Evolutionary conservation across 92 coral and sea anemone genomes (phyloP).

Genomic region (Blastomussa wellsi): DNA sequence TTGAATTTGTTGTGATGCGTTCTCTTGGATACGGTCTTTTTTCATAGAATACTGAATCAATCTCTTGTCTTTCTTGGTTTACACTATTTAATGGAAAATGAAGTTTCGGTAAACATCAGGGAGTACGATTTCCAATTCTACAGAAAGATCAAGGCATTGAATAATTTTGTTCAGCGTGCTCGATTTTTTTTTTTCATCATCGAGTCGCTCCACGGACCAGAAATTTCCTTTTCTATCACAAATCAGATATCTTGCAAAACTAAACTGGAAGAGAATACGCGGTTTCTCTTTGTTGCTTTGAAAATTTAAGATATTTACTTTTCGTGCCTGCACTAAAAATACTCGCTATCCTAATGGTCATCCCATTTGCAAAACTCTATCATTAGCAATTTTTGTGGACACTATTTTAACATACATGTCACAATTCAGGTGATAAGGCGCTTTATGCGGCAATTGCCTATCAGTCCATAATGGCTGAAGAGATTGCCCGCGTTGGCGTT

Average conservation of each 20-base stretch:
- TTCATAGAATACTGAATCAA: neutral
- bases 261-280: neutral
- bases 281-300: neutral
- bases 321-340: neutral
- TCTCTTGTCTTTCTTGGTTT: neutral
- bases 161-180: neutral
- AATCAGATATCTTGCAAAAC: neutral
- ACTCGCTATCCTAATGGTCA: conserved; percentile 4
- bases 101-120: conserved; percentile 3
- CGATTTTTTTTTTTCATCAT: neutral
- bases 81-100: conserved; percentile 19
- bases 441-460: neutral
- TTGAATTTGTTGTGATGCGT: neutral
- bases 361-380: neutral
- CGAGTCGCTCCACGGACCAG: neutral
- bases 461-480: neutral
- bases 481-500: neutral
- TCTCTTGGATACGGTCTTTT: neutral
- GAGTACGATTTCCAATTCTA: neutral
- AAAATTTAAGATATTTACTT: conserved; percentile 7
- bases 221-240: neutral
- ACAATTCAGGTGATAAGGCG: conserved; percentile 5
- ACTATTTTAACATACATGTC: conserved; percentile 14
- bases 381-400: conserved; percentile 11
- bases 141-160: conserved; percentile 4